A percentile compares a stretch with the other conserved stretches of the same genome.
Evolutionary conservation across 1,140 invertebrate genomes (phyloP).

Genomic region (Cylas formicarius): DNA sequence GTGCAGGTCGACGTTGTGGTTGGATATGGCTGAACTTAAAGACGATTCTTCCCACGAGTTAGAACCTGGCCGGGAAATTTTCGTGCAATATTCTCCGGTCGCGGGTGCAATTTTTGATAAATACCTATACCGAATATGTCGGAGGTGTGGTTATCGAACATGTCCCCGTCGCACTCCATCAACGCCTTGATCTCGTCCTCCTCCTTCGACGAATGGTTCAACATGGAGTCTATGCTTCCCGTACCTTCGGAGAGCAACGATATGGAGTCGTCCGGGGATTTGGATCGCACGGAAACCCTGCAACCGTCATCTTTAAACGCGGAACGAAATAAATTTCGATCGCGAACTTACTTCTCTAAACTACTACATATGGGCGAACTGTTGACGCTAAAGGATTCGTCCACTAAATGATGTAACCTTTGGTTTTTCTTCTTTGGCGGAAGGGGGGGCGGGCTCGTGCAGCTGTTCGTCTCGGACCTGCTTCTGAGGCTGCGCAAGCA

Average conservation of each 20-base stretch:
- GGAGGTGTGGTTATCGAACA: conserved; percentile 36
- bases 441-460: conserved; percentile 56
- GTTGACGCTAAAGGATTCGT: conserved; percentile 46
- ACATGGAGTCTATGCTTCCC: conserved; percentile 74
- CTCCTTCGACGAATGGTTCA: conserved; percentile 74
- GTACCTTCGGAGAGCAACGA: conserved; percentile 65
- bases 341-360: conserved; percentile 45
- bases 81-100: not conserved
- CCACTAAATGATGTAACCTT: conserved; percentile 44
- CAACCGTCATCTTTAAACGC: conserved; percentile 2
- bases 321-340: conserved; percentile 7
- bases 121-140: conserved; percentile 32
- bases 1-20: conserved; percentile 30
- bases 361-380: conserved; percentile 47
- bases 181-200: conserved; percentile 57
- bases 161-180: conserved; percentile 47
- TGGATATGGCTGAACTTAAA: conserved; percentile 31
- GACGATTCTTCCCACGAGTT: conserved; percentile 36
- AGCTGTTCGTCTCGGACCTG: conserved; percentile 25
- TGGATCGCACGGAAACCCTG: conserved; percentile 54
- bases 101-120: not conserved
- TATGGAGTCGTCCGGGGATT: conserved; percentile 59
- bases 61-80: conserved; percentile 27
- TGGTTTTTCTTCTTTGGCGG: conserved; percentile 63
- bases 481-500: conserved; percentile 23